phyloP scores from a whole-genome alignment of 2,888 invertebrate species.

The Ryuthela nishihirai region DNA sequence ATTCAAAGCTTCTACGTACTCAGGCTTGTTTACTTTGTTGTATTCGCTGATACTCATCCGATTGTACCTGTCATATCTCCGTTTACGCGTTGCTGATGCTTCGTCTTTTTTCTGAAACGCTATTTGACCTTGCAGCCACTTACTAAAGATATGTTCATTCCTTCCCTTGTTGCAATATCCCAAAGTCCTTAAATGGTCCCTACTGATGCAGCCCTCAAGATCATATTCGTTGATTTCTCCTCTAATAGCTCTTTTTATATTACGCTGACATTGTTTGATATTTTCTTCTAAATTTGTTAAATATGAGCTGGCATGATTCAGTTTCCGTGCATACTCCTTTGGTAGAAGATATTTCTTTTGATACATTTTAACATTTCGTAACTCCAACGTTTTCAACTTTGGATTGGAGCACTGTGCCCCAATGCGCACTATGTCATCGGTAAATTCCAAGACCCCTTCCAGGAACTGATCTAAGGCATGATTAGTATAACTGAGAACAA shows the following conservation, averaged over 20 bases:
- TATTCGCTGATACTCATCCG: too few species aligned
- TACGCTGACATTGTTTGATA: slow-evolving; percentile 1
- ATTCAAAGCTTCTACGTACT: too few species aligned
- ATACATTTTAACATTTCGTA: slow-evolving; percentile 5
- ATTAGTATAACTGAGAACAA: slow-evolving; percentile 78
- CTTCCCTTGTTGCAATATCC: too few species aligned
- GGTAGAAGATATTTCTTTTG: slow-evolving; percentile 1
- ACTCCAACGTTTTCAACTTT: slow-evolving; percentile 50
- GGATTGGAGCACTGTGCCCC: slow-evolving; percentile 66
- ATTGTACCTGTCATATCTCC: too few species aligned
- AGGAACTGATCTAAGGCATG: slow-evolving; percentile 83
- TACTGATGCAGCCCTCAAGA: background rate
- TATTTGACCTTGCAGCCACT: too few species aligned
- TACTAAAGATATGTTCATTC: too few species aligned
- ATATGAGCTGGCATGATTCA: background rate
- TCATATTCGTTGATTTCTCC: background rate
- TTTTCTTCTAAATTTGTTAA: background rate
- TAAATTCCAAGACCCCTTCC: slow-evolving; percentile 62
- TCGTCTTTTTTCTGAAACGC: too few species aligned
- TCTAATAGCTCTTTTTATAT: background rate
- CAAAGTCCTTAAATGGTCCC: too few species aligned
- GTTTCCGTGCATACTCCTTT: slow-evolving; percentile 55
- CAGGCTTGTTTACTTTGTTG: too few species aligned
- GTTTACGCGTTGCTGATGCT: too few species aligned
- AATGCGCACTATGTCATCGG: slow-evolving; percentile 62